Evolutionary conservation across 2,797 vertebrate species (phyloP).

Genomic region (Aulostomus chinensis): DNA sequence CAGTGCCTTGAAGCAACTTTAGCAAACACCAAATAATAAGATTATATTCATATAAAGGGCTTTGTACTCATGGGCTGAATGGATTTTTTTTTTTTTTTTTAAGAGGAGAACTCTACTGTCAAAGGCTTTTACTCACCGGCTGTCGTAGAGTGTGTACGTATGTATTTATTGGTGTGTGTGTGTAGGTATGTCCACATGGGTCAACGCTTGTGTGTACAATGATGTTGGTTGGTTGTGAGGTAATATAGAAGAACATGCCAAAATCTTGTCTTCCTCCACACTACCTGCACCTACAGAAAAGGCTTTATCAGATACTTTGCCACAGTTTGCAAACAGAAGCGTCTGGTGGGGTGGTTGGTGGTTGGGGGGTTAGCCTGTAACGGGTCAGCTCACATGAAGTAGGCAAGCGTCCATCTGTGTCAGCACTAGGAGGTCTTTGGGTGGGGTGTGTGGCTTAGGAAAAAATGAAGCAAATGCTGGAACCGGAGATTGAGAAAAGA

Average conservation of each 20-base stretch:
- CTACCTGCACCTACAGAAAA: constrained; percentile 69
- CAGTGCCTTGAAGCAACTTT: constrained; percentile 49
- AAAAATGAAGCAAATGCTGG: no score
- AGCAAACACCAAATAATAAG: constrained; percentile 42
- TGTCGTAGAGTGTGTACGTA: constrained; percentile 23
- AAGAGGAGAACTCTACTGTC: no score
- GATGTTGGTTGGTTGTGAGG: constrained; percentile 12
- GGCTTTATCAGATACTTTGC: constrained; percentile 74
- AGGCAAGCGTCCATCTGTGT: constrained; percentile 43
- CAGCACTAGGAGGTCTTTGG: no score
- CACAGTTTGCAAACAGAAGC: constrained; percentile 85
- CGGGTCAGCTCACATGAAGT: constrained; percentile 67
- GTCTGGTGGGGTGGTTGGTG: constrained; percentile 52
- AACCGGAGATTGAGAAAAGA: no score
- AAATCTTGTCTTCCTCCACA: constrained; percentile 47
- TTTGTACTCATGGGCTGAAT: constrained; percentile 52
- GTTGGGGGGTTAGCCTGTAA: constrained; percentile 66
- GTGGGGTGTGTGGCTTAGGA: no score
- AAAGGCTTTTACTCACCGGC: no score
- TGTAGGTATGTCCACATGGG: constrained; percentile 22
- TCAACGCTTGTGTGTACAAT: constrained; percentile 17
- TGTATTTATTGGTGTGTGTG: constrained; percentile 1
- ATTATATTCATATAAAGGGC: constrained; percentile 53
- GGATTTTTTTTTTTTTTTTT: background rate
- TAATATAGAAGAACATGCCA: constrained; percentile 38